A percentile compares a stretch with the other conserved stretches of the same genome.
phyloP scores from a whole-genome alignment of 2,113 vertebrate genomes.

The Antigone vipio region DNA sequence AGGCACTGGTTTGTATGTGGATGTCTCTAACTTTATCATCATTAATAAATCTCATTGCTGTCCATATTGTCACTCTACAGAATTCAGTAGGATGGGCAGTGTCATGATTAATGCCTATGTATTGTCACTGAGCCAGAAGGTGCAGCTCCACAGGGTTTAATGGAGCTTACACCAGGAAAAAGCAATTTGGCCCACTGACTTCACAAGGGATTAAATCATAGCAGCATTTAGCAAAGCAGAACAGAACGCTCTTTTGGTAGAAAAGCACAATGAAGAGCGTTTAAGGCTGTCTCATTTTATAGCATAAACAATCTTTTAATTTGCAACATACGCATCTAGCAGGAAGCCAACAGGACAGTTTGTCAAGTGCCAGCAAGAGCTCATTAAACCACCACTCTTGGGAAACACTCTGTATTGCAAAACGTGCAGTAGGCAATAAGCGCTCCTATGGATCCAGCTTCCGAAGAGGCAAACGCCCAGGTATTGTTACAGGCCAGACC shows the following conservation, averaged over 20 bases:
- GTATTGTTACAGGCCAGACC: background rate
- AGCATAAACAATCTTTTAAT: background rate
- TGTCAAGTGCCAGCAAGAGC: conserved; percentile 20
- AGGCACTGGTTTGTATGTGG: background rate
- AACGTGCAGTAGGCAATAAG: background rate
- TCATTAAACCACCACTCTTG: conserved; percentile 7
- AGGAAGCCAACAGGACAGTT: conserved; percentile 35
- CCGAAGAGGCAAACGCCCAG: background rate
- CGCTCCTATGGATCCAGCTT: background rate
- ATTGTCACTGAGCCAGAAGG: background rate
- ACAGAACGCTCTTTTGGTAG: background rate
- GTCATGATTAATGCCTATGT: background rate
- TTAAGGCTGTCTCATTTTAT: background rate
- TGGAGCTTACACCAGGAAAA: background rate
- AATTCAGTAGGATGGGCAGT: background rate
- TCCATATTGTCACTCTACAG: background rate
- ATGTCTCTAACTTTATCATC: background rate
- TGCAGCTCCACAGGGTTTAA: background rate
- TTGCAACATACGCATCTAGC: background rate
- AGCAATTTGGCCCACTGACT: background rate
- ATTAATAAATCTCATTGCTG: background rate
- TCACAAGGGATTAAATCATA: conserved; percentile 13
- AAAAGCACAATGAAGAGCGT: background rate
- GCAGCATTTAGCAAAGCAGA: conserved; percentile 20
- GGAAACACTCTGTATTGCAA: conserved; percentile 26